Percentiles rank a stretch among this genome's conserved stretches.
phyloP scores from a whole-genome alignment of 2,113 vertebrate species.

The Tetraodon nigroviridis region DNA sequence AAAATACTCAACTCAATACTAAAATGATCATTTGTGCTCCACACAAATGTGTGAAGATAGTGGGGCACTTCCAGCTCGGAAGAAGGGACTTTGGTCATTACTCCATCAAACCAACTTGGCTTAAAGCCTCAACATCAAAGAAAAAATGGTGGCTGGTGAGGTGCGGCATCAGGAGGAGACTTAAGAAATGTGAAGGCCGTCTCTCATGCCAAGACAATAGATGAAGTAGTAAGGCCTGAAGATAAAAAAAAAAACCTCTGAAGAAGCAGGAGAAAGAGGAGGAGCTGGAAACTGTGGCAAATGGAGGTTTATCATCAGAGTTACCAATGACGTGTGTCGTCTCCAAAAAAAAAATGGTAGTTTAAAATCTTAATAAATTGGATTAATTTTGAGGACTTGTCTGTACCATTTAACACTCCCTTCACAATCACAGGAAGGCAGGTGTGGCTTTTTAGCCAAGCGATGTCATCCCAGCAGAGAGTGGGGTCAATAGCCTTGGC shows the following conservation, averaged over 20 bases:
- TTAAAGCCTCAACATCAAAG: background rate
- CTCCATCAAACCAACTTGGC: too few relatives aligned
- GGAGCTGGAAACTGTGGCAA: background rate
- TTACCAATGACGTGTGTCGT: background rate
- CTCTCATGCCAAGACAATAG: background rate
- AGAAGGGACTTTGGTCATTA: too few relatives aligned
- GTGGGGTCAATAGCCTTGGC: slow-evolving; percentile 84
- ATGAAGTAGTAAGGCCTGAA: background rate
- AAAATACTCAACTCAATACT: too few relatives aligned
- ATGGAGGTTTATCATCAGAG: background rate
- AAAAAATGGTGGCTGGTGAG: background rate
- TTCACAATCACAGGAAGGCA: slow-evolving; percentile 84
- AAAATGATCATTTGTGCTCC: too few relatives aligned
- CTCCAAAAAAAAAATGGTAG: background rate
- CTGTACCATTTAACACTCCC: slow-evolving; percentile 84
- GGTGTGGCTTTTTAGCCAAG: slow-evolving; percentile 84
- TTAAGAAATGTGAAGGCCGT: background rate
- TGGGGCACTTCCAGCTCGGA: too few relatives aligned
- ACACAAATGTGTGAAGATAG: too few relatives aligned
- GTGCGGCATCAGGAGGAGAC: background rate
- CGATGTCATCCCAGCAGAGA: slow-evolving; percentile 83
- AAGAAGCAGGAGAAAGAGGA: background rate
- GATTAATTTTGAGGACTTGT: background rate
- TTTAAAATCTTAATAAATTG: background rate
- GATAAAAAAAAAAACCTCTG: background rate